Percentiles rank a stretch among this genome's conserved stretches.
Conservation (phyloP, 1,140 invertebrate genomes). For the Tetramorium alpestre region DNA sequence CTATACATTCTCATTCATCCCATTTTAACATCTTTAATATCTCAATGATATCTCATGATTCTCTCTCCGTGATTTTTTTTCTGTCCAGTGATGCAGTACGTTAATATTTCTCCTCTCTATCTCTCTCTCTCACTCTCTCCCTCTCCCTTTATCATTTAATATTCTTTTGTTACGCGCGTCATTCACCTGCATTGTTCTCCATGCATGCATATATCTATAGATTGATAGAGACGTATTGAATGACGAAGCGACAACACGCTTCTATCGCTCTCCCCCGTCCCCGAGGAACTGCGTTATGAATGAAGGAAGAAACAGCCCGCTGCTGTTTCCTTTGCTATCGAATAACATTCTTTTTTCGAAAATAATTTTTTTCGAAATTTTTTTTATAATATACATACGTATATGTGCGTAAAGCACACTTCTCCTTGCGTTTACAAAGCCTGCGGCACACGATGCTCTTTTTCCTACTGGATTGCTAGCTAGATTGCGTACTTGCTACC, state of each 20-base stretch:
- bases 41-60: neutral
- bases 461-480: no score
- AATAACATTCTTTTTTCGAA: neutral
- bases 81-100: constrained; percentile 35
- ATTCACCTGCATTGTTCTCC: constrained; percentile 63
- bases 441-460: no score
- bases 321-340: neutral
- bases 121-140: neutral
- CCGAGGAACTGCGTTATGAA: neutral
- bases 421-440: no score
- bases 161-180: constrained; percentile 57
- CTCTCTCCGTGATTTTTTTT: neutral
- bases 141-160: constrained; percentile 54
- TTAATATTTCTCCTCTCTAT: constrained; percentile 30
- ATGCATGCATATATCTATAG: no score
- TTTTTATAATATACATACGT: neutral
- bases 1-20: no score
- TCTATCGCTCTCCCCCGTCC: neutral
- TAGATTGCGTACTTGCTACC: no score
- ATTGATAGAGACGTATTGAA: neutral
- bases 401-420: no score
- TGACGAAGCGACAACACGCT: constrained; percentile 52
- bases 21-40: no score
- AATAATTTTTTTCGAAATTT: neutral
- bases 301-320: neutral